These are phyloP conservation scores for Agriopis marginaria DNA, from an alignment of 2,888 invertebrate species.

Conservation along the genomic window DNA sequence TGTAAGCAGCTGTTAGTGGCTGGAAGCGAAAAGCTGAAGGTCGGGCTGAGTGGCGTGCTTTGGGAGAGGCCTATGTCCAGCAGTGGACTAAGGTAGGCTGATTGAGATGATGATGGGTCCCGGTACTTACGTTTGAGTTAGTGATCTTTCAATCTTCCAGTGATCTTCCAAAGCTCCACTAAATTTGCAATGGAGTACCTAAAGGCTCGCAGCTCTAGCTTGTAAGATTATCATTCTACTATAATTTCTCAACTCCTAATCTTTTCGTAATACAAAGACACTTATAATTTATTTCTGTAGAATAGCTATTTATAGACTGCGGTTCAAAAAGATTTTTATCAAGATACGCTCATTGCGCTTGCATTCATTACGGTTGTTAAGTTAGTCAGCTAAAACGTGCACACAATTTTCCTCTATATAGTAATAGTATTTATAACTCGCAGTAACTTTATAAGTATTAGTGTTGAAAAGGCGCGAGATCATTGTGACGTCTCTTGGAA, in stretches of 20 bases:
- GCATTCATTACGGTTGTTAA: conserved; percentile 21
- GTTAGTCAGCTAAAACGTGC: conserved; percentile 13
- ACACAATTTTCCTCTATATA: conserved; percentile 6
- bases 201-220: not conserved
- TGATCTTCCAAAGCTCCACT: no score
- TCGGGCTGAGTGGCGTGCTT: no score
- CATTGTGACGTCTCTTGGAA: not conserved
- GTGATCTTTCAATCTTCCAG: no score
- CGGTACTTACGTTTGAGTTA: no score
- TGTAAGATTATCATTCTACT: not conserved
- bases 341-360: conserved; percentile 16
- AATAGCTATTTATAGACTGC: conserved; percentile 12
- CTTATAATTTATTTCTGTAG: conserved; percentile 6
- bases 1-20: no score
- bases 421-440: conserved; percentile 10
- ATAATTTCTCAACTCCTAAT: not conserved
- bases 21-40: no score
- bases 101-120: no score
- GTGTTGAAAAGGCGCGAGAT: not conserved
- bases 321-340: conserved; percentile 9
- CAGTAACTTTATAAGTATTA: not conserved
- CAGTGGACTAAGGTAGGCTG: no score
- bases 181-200: no score
- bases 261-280: not conserved
- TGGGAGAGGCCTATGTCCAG: no score